Percentiles rank a stretch among this genome's conserved stretches.
Evolutionary conservation across 2,888 invertebrate genomes (phyloP).

Genomic region (Thymelicus sylvestris): DNA sequence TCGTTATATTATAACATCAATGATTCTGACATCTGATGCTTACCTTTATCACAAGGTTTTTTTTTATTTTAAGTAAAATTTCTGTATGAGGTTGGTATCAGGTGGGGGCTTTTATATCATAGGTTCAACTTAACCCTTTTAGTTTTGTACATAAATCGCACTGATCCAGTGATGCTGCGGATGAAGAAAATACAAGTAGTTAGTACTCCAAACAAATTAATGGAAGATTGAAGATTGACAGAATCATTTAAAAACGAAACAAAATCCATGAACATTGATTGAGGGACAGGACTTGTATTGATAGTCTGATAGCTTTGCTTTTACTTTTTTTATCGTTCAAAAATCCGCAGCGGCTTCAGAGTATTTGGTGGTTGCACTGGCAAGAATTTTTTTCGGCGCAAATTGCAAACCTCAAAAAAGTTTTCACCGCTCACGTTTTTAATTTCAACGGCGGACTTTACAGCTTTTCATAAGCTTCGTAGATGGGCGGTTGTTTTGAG

Average conservation of each 20-base stretch:
- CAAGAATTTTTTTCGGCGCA: slow-evolving; percentile 26
- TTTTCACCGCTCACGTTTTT: slow-evolving; percentile 18
- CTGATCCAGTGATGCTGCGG: too few species aligned
- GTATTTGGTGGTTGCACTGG: slow-evolving; percentile 18
- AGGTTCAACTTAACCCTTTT: too few species aligned
- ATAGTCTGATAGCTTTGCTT: slow-evolving; percentile 16
- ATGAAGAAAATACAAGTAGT: too few species aligned
- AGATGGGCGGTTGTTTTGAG: slow-evolving; percentile 23
- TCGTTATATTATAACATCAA: too few species aligned
- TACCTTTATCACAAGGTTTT: too few species aligned
- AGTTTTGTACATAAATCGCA: too few species aligned
- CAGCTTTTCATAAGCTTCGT: slow-evolving; percentile 24
- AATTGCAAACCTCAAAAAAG: slow-evolving; percentile 35
- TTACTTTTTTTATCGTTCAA: slow-evolving; percentile 29
- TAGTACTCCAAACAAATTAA: neutral
- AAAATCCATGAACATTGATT: slow-evolving; percentile 28
- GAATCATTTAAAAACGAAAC: neutral
- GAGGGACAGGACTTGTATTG: slow-evolving; percentile 7
- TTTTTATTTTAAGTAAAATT: too few species aligned
- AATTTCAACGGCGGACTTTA: slow-evolving; percentile 19
- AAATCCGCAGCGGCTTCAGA: slow-evolving; percentile 6
- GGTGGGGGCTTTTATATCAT: too few species aligned
- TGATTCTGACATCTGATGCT: too few species aligned
- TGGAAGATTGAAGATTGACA: neutral
- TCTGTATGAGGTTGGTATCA: too few species aligned